phyloP scores from a whole-genome alignment of 1,140 invertebrate species.

The Panagrolaimus sp. region DNA sequence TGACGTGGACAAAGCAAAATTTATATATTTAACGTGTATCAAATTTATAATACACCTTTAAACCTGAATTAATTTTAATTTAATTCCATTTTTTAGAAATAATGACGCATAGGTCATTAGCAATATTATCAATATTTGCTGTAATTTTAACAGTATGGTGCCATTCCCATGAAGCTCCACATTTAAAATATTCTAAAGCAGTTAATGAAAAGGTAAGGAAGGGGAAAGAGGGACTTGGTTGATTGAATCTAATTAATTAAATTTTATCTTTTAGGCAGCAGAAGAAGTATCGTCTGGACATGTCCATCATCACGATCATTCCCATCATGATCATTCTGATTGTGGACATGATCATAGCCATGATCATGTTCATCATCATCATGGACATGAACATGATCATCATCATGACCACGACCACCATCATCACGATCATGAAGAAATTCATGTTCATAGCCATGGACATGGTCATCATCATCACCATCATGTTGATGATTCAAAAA shows the following conservation, averaged over 20 bases:
- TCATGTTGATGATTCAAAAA: background rate
- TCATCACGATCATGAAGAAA: conserved; percentile 23
- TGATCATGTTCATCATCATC: conserved; percentile 26
- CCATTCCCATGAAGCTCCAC: conserved; percentile 42
- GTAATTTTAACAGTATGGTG: background rate
- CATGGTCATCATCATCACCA: conserved; percentile 11
- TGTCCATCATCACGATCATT: conserved; percentile 22
- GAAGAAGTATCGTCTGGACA: conserved; percentile 14
- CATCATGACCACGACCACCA: conserved; percentile 32
- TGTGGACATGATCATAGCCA: conserved; percentile 19
- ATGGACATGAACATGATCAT: conserved; percentile 25
- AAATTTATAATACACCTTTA: too few species aligned
- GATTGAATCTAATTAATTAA: background rate
- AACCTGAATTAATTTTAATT: too few species aligned
- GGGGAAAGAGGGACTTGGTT: background rate
- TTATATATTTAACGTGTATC: too few species aligned
- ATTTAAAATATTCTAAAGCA: conserved; percentile 45
- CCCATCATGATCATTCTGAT: conserved; percentile 12
- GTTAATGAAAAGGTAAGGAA: conserved; percentile 42
- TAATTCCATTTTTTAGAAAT: too few species aligned
- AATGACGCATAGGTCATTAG: too few species aligned
- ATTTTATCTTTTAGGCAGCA: background rate
- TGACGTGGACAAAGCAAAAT: too few species aligned
- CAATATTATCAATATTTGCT: background rate
- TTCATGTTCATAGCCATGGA: conserved; percentile 32